phyloP scores from a whole-genome alignment of 1,140 invertebrate species.

The Alviniconcha marisindica region DNA sequence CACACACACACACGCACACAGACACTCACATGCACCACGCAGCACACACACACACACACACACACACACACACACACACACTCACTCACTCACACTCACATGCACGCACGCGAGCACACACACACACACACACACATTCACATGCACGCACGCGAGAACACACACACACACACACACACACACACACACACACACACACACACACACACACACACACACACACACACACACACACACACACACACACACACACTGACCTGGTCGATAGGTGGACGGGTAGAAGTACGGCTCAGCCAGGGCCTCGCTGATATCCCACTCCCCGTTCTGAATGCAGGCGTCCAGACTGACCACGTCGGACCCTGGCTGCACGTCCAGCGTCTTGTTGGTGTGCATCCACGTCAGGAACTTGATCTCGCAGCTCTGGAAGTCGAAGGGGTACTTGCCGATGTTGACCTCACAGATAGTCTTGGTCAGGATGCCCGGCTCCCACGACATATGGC shows the following conservation, averaged over 20 bases:
- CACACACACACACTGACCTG: constrained; percentile 33
- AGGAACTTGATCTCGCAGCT: constrained; percentile 72
- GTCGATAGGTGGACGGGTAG: constrained; percentile 54
- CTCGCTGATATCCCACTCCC: constrained; percentile 62
- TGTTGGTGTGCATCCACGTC: constrained; percentile 75
- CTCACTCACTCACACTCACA: neutral
- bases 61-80: neutral
- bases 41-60: neutral
- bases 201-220: constrained; percentile 24
- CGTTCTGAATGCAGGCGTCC: constrained; percentile 57
- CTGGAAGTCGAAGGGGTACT: constrained; percentile 67
- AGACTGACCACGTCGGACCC: constrained; percentile 43
- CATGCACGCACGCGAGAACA: neutral
- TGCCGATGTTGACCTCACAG: constrained; percentile 65
- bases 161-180: constrained; percentile 26
- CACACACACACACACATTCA: neutral
- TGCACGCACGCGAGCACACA: neutral
- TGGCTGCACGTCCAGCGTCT: constrained; percentile 54
- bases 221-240: constrained; percentile 28
- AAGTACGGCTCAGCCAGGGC: constrained; percentile 54
- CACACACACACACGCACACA: neutral
- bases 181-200: constrained; percentile 31
- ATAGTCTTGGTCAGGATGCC: constrained; percentile 66
- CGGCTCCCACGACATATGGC: constrained; percentile 66
- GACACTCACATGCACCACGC: neutral